phyloP scores from a whole-genome alignment of 2,888 invertebrate genomes.

The Eurois occulta region DNA sequence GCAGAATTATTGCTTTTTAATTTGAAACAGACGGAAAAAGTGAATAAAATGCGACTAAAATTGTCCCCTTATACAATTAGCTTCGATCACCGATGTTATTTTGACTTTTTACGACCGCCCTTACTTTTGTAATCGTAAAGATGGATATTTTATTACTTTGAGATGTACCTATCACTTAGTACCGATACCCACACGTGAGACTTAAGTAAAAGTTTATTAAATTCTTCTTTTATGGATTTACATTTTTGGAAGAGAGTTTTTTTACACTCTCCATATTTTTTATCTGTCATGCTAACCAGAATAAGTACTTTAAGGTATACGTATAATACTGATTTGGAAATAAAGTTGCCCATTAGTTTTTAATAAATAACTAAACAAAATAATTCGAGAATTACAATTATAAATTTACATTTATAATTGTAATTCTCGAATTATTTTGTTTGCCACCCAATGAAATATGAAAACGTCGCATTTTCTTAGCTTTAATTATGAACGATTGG shows the following conservation, averaged over 20 bases:
- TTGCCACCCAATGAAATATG: too few species aligned
- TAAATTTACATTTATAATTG: too few species aligned
- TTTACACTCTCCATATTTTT: neutral
- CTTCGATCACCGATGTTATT: conserved; percentile 70
- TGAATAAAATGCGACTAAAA: conserved; percentile 59
- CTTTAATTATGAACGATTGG: too few species aligned
- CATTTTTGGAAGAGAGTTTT: neutral
- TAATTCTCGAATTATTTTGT: too few species aligned
- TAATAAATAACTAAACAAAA: too few species aligned
- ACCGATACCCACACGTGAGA: neutral
- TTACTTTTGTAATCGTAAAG: conserved; percentile 68
- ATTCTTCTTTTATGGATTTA: conserved; percentile 26
- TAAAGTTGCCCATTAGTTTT: neutral
- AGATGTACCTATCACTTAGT: conserved; percentile 30
- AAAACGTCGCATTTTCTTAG: too few species aligned
- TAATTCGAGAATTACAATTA: too few species aligned
- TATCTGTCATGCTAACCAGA: neutral
- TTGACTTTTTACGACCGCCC: conserved; percentile 63
- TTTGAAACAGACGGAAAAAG: conserved; percentile 80
- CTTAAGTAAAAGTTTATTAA: conserved; percentile 7
- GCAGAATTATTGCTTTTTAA: conserved; percentile 78
- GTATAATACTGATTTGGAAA: neutral
- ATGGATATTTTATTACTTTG: conserved; percentile 52
- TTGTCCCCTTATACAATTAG: conserved; percentile 75
- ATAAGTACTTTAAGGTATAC: neutral